Evolutionary conservation across 1,140 invertebrate species (phyloP).

Genomic region (Drosophila burlai): DNA sequence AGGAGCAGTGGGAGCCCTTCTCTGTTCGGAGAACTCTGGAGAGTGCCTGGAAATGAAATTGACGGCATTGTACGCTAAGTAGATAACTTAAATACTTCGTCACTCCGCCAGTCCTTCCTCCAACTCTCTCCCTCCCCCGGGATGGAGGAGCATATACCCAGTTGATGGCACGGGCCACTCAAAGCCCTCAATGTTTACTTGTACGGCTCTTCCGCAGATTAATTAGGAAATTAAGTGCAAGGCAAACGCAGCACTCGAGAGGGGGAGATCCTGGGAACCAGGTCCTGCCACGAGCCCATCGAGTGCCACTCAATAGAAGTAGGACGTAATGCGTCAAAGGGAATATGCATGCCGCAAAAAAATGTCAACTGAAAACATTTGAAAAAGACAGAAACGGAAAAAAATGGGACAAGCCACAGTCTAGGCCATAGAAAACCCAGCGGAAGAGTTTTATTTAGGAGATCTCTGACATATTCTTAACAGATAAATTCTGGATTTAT

Average conservation of each 20-base stretch:
- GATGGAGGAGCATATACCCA: slow-evolving; percentile 16
- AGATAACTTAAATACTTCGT: slow-evolving; percentile 29
- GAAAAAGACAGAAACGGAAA: background rate
- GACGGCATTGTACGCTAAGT: slow-evolving; percentile 13
- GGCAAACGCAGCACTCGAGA: slow-evolving; percentile 24
- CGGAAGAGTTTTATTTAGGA: too few relatives aligned
- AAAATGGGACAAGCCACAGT: background rate
- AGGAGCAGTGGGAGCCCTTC: background rate
- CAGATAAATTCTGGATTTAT: too few relatives aligned
- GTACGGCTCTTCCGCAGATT: slow-evolving; percentile 20
- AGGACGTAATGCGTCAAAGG: slow-evolving; percentile 13
- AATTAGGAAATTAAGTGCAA: slow-evolving; percentile 52
- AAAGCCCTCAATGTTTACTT: slow-evolving; percentile 33
- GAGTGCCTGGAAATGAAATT: slow-evolving; percentile 13
- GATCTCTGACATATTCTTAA: background rate
- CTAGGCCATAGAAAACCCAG: background rate
- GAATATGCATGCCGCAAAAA: background rate
- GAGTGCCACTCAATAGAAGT: slow-evolving; percentile 16
- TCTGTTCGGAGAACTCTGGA: background rate
- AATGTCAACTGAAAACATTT: slow-evolving; percentile 2
- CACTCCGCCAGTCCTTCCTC: background rate
- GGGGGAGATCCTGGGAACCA: background rate
- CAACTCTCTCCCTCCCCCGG: background rate
- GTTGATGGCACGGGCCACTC: slow-evolving; percentile 15
- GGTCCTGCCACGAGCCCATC: slow-evolving; percentile 3